A percentile compares a stretch with the other conserved stretches of the same genome.
phyloP scores from a whole-genome alignment of 1,140 invertebrate species.

The Arctopsyche grandis region DNA sequence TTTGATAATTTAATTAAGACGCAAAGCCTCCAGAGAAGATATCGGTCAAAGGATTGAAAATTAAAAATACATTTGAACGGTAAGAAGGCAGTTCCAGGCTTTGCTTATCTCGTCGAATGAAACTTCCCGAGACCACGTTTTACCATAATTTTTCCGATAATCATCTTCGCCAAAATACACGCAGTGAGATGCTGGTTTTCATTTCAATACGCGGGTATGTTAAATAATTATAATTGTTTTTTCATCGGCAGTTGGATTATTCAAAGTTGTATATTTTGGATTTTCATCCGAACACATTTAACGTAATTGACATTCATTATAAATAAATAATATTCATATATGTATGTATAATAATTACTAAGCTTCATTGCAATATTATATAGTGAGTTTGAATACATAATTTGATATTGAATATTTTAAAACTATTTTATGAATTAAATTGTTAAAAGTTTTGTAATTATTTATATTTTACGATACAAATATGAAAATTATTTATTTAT shows the following conservation, averaged over 20 bases:
- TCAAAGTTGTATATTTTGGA: background rate
- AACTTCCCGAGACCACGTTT: background rate
- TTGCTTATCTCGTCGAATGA: conserved; percentile 1
- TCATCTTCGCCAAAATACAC: conserved; percentile 7
- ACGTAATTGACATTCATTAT: background rate
- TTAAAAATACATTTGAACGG: background rate
- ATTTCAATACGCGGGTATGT: background rate
- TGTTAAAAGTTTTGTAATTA: too few relatives aligned
- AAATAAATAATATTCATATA: too few relatives aligned
- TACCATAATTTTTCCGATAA: conserved; percentile 25
- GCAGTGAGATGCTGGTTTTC: background rate
- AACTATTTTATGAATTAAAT: too few relatives aligned
- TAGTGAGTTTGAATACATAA: too few relatives aligned
- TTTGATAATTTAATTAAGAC: conserved; percentile 41
- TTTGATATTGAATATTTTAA: too few relatives aligned
- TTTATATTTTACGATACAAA: too few relatives aligned
- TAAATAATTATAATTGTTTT: background rate
- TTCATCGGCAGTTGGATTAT: background rate
- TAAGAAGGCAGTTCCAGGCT: background rate
- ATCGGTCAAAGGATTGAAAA: conserved; percentile 1
- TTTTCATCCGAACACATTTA: background rate
- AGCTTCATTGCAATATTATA: too few relatives aligned
- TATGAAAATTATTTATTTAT: too few relatives aligned
- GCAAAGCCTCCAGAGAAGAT: background rate
- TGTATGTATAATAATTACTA: too few relatives aligned